Base-by-base conservation (phyloP, 1,140 invertebrate genomes). In the Drosophila seguyi region DNA sequence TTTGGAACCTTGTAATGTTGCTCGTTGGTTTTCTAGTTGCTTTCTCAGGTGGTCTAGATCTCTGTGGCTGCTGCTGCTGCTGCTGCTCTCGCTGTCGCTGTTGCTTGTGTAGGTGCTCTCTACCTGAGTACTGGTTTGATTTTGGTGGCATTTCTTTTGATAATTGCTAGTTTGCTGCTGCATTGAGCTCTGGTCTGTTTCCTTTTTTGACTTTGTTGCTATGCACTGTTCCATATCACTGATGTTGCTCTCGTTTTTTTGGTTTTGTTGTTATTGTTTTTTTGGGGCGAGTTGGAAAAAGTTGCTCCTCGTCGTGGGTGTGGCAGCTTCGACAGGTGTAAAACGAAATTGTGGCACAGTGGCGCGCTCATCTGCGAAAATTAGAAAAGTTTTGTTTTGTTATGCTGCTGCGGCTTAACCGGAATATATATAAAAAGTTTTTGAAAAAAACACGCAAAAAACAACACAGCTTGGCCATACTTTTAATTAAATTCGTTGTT, bases 181-280 rank as follows among this genome's bases (percentile, higher is more conserved):
- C 79, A 81, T 82, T 81, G 79, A 82, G 81, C 67, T 81, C 60
- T 81, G 71, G 57, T 65, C 75, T 77, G 36, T 38, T 59, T 61
- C 45, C 38, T 36, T 66, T 81, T 87, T 87, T 88, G 83, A 84
- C 84, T 66, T 87, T 84, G 60, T 88, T 80, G 80, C 73, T 88
- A 88, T 88, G 84, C 77, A 72, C 73, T 78, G 77, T 88, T 88
- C 84, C 84, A 88, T 88, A 88, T 88, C 84, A 88, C 84, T 84
- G 62, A 74, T 57, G 61, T 84, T 81, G 20, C 45, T 55, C 41
- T 60, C 71, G 27, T 55, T 52, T 63, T 79, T 48, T 52, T 38
- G 14, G 2, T 31, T 27, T 50, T 31, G 13, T 16, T 41, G 7
- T 29, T 45, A 22, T 53, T 73, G 41, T 55, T 63, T 62, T 25